Conservation (phyloP, 2,113 vertebrate species). For the Recurvirostra avosetta region DNA sequence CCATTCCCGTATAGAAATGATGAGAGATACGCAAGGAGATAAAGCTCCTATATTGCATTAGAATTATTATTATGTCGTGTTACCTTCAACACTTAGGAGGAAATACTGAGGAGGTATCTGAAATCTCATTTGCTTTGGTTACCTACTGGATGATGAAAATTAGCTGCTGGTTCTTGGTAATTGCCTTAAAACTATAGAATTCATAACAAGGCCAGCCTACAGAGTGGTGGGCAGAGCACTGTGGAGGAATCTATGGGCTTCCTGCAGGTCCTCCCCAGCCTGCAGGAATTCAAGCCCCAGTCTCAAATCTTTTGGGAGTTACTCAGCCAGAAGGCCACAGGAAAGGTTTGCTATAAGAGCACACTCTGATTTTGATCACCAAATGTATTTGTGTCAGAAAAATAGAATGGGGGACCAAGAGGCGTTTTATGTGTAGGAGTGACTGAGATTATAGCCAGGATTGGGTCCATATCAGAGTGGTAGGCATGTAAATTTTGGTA, state of each 20-base stretch:
- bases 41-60: background rate
- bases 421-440: background rate
- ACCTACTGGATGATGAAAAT: background rate
- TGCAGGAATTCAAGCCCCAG: background rate
- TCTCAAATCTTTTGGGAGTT: background rate
- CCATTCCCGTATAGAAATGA: background rate
- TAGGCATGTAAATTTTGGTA: background rate
- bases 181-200: background rate
- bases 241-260: background rate
- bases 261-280: background rate
- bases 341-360: background rate
- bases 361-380: background rate
- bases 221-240: background rate
- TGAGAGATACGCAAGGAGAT: background rate
- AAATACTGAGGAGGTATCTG: background rate
- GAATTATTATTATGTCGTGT: background rate
- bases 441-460: background rate
- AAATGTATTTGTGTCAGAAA: background rate
- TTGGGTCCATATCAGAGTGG: rapidly evolving
- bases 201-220: background rate
- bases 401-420: background rate
- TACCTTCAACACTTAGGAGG: background rate
- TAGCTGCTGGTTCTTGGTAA: background rate
- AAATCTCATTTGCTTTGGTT: background rate
- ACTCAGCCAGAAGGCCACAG: background rate